phyloP scores from a whole-genome alignment of 2,113 vertebrate genomes.

The Dunckerocampus dactyliophorus region DNA sequence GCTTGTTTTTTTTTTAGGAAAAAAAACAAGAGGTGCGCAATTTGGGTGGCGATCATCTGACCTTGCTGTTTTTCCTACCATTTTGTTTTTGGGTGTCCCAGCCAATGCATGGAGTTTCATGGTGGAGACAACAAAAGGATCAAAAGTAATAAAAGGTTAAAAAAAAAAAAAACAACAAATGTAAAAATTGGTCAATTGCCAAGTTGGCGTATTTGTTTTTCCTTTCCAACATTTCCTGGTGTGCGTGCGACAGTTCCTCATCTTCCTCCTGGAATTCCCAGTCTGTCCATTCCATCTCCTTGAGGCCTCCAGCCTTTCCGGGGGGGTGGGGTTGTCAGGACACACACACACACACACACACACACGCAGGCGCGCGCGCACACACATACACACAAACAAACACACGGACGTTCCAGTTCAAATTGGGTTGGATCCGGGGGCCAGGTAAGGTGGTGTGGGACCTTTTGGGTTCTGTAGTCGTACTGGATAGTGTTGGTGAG shows the following conservation, averaged over 20 bases:
- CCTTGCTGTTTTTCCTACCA: constrained; percentile 9
- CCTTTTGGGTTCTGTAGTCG: constrained; percentile 44
- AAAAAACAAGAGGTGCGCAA: constrained; percentile 35
- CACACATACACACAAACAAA: too few relatives aligned
- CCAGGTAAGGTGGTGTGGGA: constrained; percentile 31
- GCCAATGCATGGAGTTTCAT: constrained; percentile 70
- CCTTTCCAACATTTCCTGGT: constrained; percentile 52
- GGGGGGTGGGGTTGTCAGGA: constrained; percentile 8
- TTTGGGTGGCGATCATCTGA: constrained; percentile 29
- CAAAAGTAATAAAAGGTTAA: constrained; percentile 41
- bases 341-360: too few relatives aligned
- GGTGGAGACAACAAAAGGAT: constrained; percentile 56
- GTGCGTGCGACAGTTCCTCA: constrained; percentile 57
- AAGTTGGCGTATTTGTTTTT: constrained; percentile 56
- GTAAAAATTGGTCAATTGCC: constrained; percentile 66
- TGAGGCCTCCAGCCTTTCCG: constrained; percentile 43
- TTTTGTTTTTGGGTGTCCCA: constrained; percentile 50
- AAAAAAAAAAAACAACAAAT: constrained; percentile 45
- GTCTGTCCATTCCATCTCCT: constrained; percentile 58
- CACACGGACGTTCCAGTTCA: constrained; percentile 37
- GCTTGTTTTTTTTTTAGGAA: constrained; percentile 12
- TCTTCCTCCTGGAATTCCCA: constrained; percentile 55
- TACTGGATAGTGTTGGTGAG: constrained; percentile 62
- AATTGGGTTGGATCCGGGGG: constrained; percentile 45
- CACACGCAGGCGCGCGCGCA: too few relatives aligned